Conservation (phyloP, 2,113 vertebrate species). For the Cheilinus undulatus region DNA sequence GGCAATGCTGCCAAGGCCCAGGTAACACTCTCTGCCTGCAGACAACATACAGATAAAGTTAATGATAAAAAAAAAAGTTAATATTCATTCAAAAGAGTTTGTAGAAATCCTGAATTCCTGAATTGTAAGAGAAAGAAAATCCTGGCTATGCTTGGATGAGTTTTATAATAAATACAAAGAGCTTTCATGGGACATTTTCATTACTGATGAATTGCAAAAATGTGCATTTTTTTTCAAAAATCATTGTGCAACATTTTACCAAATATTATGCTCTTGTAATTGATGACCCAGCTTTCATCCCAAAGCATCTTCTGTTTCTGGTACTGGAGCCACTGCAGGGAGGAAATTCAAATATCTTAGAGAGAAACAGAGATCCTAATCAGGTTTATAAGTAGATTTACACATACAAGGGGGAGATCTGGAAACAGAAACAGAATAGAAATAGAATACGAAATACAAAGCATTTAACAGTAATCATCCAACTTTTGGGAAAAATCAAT, state of each 20-base stretch:
- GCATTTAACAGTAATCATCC: no score
- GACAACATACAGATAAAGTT: neutral
- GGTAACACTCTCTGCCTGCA: conserved; percentile 66
- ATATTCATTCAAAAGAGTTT: neutral
- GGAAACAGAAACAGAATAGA: no score
- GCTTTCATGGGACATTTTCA: no score
- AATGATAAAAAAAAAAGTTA: neutral
- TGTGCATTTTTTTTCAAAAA: neutral
- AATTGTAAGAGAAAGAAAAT: neutral
- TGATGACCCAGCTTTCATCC: conserved; percentile 87
- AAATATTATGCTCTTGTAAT: conserved; percentile 81
- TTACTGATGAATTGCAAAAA: neutral
- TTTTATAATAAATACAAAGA: neutral
- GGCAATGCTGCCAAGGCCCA: conserved; percentile 71
- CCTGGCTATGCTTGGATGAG: no score
- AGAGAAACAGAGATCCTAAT: no score
- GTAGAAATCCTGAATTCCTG: neutral
- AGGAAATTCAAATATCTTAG: no score
- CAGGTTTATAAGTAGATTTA: no score
- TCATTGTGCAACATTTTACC: conserved; percentile 63
- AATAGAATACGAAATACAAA: no score
- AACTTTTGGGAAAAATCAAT: no score
- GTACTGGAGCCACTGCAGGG: conserved; percentile 83
- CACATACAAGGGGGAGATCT: no score
- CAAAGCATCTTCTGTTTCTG: conserved; percentile 88